These are phyloP conservation scores for Australoheros scitulus DNA, from an alignment of 2,113 vertebrate genomes.

Conservation along the genomic window DNA sequence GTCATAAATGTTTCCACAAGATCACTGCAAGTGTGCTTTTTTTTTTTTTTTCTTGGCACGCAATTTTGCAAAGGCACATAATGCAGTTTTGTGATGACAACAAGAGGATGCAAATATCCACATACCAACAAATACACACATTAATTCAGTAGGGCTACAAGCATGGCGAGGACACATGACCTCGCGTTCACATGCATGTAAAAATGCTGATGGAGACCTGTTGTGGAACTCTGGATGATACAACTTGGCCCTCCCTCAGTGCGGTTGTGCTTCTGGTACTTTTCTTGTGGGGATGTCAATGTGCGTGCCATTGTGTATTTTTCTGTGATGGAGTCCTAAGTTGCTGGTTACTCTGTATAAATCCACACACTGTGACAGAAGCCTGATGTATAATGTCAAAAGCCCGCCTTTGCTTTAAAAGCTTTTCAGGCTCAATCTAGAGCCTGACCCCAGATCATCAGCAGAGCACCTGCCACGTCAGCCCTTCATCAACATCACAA, in stretches of 20 bases:
- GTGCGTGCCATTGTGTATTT: slow-evolving; percentile 42
- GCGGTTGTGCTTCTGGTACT: slow-evolving; percentile 29
- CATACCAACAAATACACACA: slow-evolving; percentile 1
- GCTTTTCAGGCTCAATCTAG: slow-evolving; percentile 76
- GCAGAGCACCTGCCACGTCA: slow-evolving; percentile 74
- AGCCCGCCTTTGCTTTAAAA: slow-evolving; percentile 50
- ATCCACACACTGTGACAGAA: slow-evolving; percentile 51
- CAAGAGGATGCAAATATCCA: background rate
- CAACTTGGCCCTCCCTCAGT: background rate
- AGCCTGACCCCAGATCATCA: slow-evolving; percentile 72
- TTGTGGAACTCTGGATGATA: slow-evolving; percentile 31
- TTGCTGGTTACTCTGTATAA: slow-evolving; percentile 34
- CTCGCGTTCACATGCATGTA: slow-evolving; percentile 1
- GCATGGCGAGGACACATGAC: slow-evolving; percentile 9
- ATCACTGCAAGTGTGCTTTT: background rate
- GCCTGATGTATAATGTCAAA: slow-evolving; percentile 64
- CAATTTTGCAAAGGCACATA: background rate
- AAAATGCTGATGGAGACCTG: slow-evolving; percentile 25
- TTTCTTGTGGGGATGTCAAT: slow-evolving; percentile 17
- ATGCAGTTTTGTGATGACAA: background rate
- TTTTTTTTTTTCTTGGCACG: background rate
- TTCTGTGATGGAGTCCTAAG: slow-evolving; percentile 22
- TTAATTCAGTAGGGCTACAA: background rate
- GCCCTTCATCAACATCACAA: slow-evolving; percentile 52
- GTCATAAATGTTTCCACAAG: slow-evolving; percentile 15